These are phyloP conservation scores for Apeltes quadracus DNA, from an alignment of 2,113 vertebrate species.

Conservation along the genomic window DNA sequence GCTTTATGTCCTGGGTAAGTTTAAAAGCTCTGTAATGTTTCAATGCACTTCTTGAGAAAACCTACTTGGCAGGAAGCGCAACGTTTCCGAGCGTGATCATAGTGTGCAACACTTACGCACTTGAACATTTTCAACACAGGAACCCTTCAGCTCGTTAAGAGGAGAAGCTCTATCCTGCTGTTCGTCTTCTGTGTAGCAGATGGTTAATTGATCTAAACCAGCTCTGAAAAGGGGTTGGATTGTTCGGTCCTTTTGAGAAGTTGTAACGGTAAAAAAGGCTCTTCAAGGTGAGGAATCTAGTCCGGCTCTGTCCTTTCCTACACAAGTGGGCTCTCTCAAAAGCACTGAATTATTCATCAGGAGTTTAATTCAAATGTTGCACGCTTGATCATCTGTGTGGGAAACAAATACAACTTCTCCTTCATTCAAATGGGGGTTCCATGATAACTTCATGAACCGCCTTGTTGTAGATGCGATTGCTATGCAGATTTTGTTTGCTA, in stretches of 20 bases:
- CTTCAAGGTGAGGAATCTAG: conserved; percentile 52
- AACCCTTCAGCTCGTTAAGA: conserved; percentile 42
- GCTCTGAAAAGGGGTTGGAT: conserved; percentile 20
- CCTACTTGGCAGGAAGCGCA: neutral
- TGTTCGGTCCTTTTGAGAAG: conserved; percentile 39
- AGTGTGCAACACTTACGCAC: conserved; percentile 1
- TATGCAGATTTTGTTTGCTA: conserved; percentile 58
- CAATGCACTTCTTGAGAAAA: conserved; percentile 1
- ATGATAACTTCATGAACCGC: conserved; percentile 55
- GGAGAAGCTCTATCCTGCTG: conserved; percentile 24
- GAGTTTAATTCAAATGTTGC: conserved; percentile 27
- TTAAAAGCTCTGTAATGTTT: neutral
- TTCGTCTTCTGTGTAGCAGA: conserved; percentile 21
- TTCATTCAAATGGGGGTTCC: conserved; percentile 37
- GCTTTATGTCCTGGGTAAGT: neutral
- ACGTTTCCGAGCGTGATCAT: conserved; percentile 8
- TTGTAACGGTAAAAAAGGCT: conserved; percentile 29
- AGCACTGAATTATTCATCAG: conserved; percentile 50
- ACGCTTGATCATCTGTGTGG: conserved; percentile 39
- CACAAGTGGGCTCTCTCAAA: conserved; percentile 22
- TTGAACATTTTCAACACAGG: conserved; percentile 26
- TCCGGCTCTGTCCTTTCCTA: conserved; percentile 40
- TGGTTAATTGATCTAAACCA: conserved; percentile 33
- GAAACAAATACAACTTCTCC: conserved; percentile 52
- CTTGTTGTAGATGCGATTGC: conserved; percentile 20